Conservation (phyloP, 2,113 vertebrate species). For the Tragelaphus buxtoni region DNA sequence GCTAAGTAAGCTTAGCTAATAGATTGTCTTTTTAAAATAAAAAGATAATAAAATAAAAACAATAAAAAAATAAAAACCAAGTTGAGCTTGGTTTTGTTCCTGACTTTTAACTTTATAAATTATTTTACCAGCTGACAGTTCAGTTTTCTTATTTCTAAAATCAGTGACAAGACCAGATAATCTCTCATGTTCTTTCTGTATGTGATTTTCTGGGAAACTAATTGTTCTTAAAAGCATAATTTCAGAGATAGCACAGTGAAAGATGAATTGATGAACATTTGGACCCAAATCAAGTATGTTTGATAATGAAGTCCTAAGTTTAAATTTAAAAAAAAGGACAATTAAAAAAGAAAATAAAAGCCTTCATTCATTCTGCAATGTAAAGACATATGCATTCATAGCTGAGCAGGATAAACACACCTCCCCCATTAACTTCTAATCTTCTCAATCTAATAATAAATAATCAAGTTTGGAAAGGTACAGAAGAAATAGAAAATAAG, state of each 20-base stretch:
- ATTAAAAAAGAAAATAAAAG: conserved; percentile 48
- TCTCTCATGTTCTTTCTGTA: neutral
- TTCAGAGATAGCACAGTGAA: conserved; percentile 17
- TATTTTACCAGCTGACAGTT: neutral
- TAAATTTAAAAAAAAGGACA: neutral
- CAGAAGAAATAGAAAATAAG: neutral
- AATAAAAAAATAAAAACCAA: too few species aligned
- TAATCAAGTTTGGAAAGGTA: conserved; percentile 45
- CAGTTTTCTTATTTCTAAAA: neutral
- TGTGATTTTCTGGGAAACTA: neutral
- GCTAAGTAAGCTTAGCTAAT: neutral
- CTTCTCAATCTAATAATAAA: conserved; percentile 28
- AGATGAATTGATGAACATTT: conserved; percentile 14
- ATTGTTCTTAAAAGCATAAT: neutral
- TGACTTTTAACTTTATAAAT: neutral
- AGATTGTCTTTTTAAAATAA: too few species aligned
- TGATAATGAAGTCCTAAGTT: conserved; percentile 13
- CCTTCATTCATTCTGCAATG: conserved; percentile 16
- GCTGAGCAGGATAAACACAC: neutral
- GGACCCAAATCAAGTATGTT: neutral
- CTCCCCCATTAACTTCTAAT: conserved; percentile 21
- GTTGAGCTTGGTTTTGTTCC: neutral
- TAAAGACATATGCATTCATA: conserved; percentile 37
- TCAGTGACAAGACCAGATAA: neutral
- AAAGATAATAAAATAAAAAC: too few species aligned